A percentile compares a stretch with the other conserved stretches of the same genome.
Conservation (phyloP, 2,888 invertebrate species). For the Agrypnus murinus region DNA sequence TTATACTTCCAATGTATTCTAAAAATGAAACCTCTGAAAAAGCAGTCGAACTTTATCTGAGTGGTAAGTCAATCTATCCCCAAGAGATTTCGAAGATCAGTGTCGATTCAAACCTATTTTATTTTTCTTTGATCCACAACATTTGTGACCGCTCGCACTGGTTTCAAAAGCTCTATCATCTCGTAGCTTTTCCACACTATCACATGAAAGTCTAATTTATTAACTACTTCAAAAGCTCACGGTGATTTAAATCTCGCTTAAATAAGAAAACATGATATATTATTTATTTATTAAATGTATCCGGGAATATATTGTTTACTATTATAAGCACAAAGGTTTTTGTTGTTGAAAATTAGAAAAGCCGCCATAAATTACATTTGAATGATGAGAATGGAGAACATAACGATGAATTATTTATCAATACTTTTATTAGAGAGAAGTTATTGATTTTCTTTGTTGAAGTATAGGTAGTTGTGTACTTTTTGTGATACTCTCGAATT, state of each 20-base stretch:
- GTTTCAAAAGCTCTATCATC: slow-evolving; percentile 12
- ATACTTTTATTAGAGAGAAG: too few relatives aligned
- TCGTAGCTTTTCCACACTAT: background rate
- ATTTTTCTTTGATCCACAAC: slow-evolving; percentile 22
- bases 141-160: slow-evolving; percentile 28
- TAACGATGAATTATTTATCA: too few relatives aligned
- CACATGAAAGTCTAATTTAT: slow-evolving; percentile 26
- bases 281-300: too few relatives aligned
- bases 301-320: too few relatives aligned
- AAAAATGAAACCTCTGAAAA: slow-evolving; percentile 5
- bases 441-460: too few relatives aligned
- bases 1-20: slow-evolving; percentile 1
- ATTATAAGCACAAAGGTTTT: too few relatives aligned
- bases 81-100: slow-evolving; percentile 26
- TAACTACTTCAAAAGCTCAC: slow-evolving; percentile 4
- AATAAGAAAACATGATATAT: too few relatives aligned
- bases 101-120: slow-evolving; percentile 29
- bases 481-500: too few relatives aligned
- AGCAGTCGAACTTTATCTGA: slow-evolving; percentile 3
- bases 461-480: too few relatives aligned
- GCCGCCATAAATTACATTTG: too few relatives aligned
- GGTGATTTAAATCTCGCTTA: background rate
- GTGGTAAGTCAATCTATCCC: slow-evolving; percentile 20
- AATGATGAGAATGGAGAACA: too few relatives aligned
- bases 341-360: too few relatives aligned